Conservation (phyloP, 1,140 invertebrate species). For the Saxidomus purpurata region DNA sequence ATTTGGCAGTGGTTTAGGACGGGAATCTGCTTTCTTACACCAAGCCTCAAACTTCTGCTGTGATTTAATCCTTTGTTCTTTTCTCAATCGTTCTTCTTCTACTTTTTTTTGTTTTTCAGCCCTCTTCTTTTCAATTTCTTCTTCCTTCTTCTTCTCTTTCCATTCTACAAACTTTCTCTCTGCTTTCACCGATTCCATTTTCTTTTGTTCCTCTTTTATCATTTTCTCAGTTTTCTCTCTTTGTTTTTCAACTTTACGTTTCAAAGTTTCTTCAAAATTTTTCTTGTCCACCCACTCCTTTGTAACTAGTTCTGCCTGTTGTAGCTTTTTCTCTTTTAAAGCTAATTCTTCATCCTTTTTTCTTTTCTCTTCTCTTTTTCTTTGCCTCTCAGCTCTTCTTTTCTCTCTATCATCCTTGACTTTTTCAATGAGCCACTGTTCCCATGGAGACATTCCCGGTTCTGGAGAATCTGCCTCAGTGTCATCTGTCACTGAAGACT, state of each 20-base stretch:
- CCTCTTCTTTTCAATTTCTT: constrained; percentile 74
- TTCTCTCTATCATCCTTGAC: constrained; percentile 75
- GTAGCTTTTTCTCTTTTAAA: constrained; percentile 70
- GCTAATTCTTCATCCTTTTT: constrained; percentile 72
- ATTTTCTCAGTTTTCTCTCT: constrained; percentile 72
- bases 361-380: constrained; percentile 71
- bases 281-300: constrained; percentile 78
- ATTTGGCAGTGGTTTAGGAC: constrained; percentile 78
- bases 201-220: constrained; percentile 74
- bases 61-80: constrained; percentile 71
- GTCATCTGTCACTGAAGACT: constrained; percentile 61
- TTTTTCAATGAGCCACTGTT: constrained; percentile 82
- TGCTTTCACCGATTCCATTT: constrained; percentile 72
- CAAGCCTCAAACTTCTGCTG: constrained; percentile 79
- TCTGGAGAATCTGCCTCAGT: constrained; percentile 57
- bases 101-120: constrained; percentile 72
- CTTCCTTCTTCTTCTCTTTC: constrained; percentile 74
- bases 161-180: constrained; percentile 78
- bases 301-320: constrained; percentile 70
- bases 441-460: constrained; percentile 77
- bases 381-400: constrained; percentile 66
- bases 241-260: constrained; percentile 74
- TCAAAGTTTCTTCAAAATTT: constrained; percentile 72
- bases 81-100: constrained; percentile 69
- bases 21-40: constrained; percentile 73